phyloP scores from a whole-genome alignment of 2,113 vertebrate species.

The Artemisiospiza belli region DNA sequence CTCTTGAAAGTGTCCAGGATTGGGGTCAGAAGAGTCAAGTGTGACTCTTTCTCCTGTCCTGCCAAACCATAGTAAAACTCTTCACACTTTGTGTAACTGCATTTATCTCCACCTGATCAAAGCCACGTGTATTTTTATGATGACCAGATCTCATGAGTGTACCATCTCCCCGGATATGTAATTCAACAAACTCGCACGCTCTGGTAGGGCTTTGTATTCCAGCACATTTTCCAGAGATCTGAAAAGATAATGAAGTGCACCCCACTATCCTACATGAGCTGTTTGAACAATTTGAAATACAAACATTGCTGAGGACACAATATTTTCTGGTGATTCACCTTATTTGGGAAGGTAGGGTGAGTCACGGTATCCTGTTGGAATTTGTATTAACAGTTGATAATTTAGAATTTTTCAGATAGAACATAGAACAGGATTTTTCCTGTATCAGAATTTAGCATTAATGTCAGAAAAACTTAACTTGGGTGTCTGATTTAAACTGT shows the following conservation, averaged over 20 bases:
- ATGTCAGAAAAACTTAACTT: neutral
- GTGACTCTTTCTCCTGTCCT: neutral
- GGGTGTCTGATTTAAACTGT: neutral
- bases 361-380: fast-evolving
- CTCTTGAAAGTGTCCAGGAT: neutral
- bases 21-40: neutral
- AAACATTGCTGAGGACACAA: neutral
- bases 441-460: neutral
- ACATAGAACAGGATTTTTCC: neutral
- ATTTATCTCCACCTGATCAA: neutral
- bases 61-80: neutral
- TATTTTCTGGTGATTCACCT: neutral
- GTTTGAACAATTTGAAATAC: neutral
- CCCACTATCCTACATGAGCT: neutral
- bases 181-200: neutral
- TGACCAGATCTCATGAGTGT: neutral
- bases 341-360: neutral
- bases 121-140: neutral
- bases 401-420: neutral
- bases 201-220: neutral
- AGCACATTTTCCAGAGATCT: neutral
- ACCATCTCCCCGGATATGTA: neutral
- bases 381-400: neutral
- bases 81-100: neutral
- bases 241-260: neutral